phyloP scores from a whole-genome alignment of 2,113 vertebrate species.

The Progne subis region DNA sequence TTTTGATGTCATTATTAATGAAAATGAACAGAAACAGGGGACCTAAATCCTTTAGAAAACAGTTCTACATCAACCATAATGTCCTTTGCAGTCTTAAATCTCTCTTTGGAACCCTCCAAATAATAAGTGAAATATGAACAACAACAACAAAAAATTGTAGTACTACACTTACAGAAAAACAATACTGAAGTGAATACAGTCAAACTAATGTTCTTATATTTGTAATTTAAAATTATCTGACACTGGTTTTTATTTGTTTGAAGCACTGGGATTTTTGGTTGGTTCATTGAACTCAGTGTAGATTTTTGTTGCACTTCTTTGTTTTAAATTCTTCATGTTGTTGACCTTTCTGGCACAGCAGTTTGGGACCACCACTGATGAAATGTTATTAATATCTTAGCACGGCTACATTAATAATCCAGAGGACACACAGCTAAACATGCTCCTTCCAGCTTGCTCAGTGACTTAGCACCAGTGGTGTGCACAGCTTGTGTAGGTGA shows the following conservation, averaged over 20 bases:
- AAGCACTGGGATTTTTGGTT: not conserved
- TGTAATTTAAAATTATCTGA: not conserved
- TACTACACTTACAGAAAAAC: not conserved
- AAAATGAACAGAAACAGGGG: not conserved
- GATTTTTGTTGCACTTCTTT: not conserved
- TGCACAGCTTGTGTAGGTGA: constrained; percentile 36
- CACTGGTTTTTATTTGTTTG: not conserved
- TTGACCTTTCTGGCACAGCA: constrained; percentile 69
- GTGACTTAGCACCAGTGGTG: not conserved
- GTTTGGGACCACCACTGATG: constrained; percentile 54
- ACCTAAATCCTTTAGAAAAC: not conserved
- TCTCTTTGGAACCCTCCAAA: not conserved
- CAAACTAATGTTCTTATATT: not conserved
- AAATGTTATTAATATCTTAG: constrained; percentile 70
- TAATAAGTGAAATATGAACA: not conserved
- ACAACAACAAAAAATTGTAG: not conserved
- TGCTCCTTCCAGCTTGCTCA: constrained; percentile 18
- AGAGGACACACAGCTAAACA: constrained; percentile 62
- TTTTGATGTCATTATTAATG: not conserved
- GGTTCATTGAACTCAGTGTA: not conserved
- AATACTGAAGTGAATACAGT: not conserved
- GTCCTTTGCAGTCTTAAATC: not conserved
- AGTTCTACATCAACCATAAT: not conserved
- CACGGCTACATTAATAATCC: constrained; percentile 68
- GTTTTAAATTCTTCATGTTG: constrained; percentile 33